Percentiles rank a stretch among this genome's conserved stretches.
These are phyloP conservation scores for Parnassius smintheus DNA, from an alignment of 2,888 invertebrate genomes.

Conservation along the genomic window DNA sequence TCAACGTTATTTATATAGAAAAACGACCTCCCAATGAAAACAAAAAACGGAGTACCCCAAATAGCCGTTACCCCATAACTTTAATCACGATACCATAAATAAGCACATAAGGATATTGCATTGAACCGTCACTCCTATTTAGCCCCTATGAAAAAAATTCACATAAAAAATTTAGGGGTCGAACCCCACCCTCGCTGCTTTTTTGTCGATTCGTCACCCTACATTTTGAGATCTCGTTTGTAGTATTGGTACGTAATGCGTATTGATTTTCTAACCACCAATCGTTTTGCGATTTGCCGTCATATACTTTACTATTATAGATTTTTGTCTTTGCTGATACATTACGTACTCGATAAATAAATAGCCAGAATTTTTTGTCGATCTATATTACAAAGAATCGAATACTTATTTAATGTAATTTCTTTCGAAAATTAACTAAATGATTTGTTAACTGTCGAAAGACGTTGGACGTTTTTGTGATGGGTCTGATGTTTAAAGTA, in stretches of 20 bases:
- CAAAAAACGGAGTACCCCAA: slow-evolving; percentile 10
- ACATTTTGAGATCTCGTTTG: slow-evolving; percentile 51
- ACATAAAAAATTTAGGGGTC: slow-evolving; percentile 43
- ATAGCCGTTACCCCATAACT: slow-evolving; percentile 21
- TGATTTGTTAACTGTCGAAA: too few relatives aligned
- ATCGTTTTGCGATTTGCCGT: slow-evolving; percentile 15
- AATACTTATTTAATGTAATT: too few relatives aligned
- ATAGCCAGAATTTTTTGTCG: too few relatives aligned
- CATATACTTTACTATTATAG: slow-evolving; percentile 2
- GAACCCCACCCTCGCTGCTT: slow-evolving; percentile 25
- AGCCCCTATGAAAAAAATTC: slow-evolving; percentile 42
- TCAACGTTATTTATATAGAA: slow-evolving; percentile 3
- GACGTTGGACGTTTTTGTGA: too few relatives aligned
- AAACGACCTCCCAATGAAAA: slow-evolving; percentile 12
- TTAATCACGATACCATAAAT: slow-evolving; percentile 45
- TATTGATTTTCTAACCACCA: slow-evolving; percentile 54
- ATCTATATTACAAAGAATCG: too few relatives aligned
- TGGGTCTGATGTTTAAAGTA: too few relatives aligned
- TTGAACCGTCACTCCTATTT: slow-evolving; percentile 46
- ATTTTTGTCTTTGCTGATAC: neutral
- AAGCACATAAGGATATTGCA: slow-evolving; percentile 58
- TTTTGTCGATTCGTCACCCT: slow-evolving; percentile 48
- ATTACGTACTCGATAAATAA: too few relatives aligned
- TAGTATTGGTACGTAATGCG: slow-evolving; percentile 62
- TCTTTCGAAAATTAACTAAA: too few relatives aligned